Evolutionary conservation across 1,140 invertebrate species (phyloP).

Genomic region (Wiebesia pumilae): DNA sequence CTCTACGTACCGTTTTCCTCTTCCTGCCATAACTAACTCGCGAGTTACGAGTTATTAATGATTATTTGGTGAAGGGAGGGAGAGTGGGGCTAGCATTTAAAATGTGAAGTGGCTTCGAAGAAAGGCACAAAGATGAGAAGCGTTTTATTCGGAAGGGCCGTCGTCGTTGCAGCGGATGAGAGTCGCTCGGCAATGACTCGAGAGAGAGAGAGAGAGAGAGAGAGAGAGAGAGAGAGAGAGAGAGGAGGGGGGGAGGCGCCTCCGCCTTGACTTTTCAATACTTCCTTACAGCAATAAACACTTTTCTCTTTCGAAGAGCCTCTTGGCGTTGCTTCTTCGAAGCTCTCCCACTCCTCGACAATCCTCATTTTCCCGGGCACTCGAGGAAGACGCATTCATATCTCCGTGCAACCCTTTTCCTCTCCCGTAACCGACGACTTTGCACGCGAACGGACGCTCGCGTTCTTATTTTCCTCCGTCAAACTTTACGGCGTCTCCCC

Average conservation of each 20-base stretch:
- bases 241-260: not conserved
- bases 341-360: no score
- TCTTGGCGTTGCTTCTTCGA: not conserved
- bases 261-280: not conserved
- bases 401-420: not conserved
- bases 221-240: not conserved
- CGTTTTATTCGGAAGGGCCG: not conserved
- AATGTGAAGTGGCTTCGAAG: not conserved
- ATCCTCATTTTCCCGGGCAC: not conserved
- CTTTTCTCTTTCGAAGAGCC: conserved; percentile 19
- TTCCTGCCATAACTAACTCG: not conserved
- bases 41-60: conserved; percentile 29
- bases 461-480: not conserved
- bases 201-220: not conserved
- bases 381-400: not conserved
- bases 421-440: not conserved
- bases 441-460: not conserved
- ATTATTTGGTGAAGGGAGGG: conserved; percentile 4
- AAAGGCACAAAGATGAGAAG: conserved; percentile 11
- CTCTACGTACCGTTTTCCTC: not conserved
- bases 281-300: conserved; percentile 16
- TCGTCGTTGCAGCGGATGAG: no score
- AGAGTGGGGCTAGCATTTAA: not conserved
- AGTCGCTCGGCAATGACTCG: not conserved
- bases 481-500: not conserved